Base-by-base conservation (phyloP, 2,113 vertebrate genomes). In the Rhodinocichla rosea region DNA sequence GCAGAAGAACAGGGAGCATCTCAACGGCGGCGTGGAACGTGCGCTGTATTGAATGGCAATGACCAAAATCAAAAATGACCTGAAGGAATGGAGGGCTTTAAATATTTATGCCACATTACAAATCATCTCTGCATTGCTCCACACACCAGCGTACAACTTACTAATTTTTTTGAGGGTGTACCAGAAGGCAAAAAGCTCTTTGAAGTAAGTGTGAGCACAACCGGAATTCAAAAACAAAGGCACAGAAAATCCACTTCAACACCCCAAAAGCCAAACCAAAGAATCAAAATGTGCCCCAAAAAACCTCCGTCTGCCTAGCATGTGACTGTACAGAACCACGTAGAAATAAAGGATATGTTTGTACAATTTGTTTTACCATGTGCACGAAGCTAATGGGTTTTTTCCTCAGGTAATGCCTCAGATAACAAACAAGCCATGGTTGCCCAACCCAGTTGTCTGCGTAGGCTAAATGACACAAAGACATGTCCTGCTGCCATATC, bases 51-150 rank as follows among this genome's bases (percentile, higher is more conserved):
- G 59, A 91, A 62, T 1, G 0, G 90, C 6, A 6, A 55, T 32
- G 15, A 92, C 90, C 75, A 85, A 93, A 91, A 91, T 86, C 24
- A 77, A 67, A 92, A 94, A 56, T 27, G n/a, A 95, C 64, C 83
- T 63, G n/a, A 68, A 86, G 68, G 60, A 93, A 90, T 1, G 53
- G 19, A 83, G 22, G 9, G 24, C 73, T 90, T 95, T 81, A 96
- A 97, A 96, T 90, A 95, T 92, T 96, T 86, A 96, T 90, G 64
- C 47, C 71, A 78, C 20, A 12, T 83, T 63, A 78, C 28, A 82
- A 81, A 93, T 90, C 63, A 83, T 74, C 68, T 67, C 76, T 86
- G 79, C 71, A 28, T 56, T 95, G 67, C 71, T 95, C 59, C 55
- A 79, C 62, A 56, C 35, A 74, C 35, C 73, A 93, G 78, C 0